Evolutionary conservation across 2,797 vertebrate genomes (phyloP), one percentile per base, ranked within the genome.

Genomic region (Myripristis jacobus): DNA sequence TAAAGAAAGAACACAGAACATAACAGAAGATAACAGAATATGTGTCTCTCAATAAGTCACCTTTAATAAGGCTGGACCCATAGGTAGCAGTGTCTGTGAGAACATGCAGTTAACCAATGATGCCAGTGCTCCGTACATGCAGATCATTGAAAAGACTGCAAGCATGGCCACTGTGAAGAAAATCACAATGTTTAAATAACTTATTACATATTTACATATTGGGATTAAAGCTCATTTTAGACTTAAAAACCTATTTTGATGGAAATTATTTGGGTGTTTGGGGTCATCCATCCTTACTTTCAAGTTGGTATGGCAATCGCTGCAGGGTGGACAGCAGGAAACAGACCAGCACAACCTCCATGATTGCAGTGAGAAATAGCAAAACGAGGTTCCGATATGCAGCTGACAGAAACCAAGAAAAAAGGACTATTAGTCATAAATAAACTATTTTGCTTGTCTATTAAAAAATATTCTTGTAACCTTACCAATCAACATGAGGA

Each of bases 321-420:
- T 92, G 83, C 72, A 96, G 25, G 0, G 94, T 96, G 46, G 95
- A 96, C 52, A 97, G 95, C 54, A 97, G 93, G 57, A 96, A 94
- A 76, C 95, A 96, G 60, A 96, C 36, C 15, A 94, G 81, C 74
- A 94, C 57, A 31, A 95, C 80, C 89, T 97, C 96, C 95, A 96
- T 95, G 55, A 91, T 53, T 41, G 84, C 46, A 47, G 94, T 95
- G 75, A 93, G 63, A 71, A 90, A 80, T 74, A 97, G 78, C 53
- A 96, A 89, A 71, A 96, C 92, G 67, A 95, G 1, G 24, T 96
- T 96, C 21, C 89, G 88, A 66, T 92, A 92, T 66, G 94, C 88
- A 85, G 95, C 96, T 97, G 88, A 61, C 22, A 67, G 65, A 69
- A 68, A 74, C 18, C 46, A 51, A 1, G n/a, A 52, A n/a, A 11